Conservation (phyloP, 2,797 vertebrate species). For the Jordanella pulchra region DNA sequence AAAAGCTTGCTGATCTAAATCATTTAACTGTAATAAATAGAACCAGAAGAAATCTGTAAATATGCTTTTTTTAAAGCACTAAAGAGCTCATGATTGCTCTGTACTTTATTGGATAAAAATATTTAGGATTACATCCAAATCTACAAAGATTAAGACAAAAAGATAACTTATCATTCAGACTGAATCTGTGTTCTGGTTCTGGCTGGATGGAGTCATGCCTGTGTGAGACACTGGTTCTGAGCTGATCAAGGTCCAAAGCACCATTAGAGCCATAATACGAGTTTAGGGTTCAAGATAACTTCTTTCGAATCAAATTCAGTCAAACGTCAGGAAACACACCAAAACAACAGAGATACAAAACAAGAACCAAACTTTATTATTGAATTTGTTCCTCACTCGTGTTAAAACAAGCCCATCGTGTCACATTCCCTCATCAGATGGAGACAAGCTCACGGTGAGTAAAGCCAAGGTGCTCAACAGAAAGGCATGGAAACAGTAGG, state of each 20-base stretch:
- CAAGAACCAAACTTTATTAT: slow-evolving; percentile 83
- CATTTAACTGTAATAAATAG: neutral
- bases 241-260: slow-evolving; percentile 25
- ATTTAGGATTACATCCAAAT: neutral
- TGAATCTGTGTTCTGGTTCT: neutral
- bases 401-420: slow-evolving; percentile 65
- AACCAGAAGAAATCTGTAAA: neutral
- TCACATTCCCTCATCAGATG: slow-evolving; percentile 72
- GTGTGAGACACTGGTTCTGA: slow-evolving; percentile 19
- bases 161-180: neutral
- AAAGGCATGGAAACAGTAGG: slow-evolving; percentile 72
- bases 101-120: neutral
- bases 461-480: slow-evolving; percentile 66
- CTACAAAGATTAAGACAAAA: neutral
- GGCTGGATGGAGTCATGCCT: slow-evolving; percentile 22
- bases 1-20: neutral
- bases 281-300: neutral
- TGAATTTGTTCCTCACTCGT: slow-evolving; percentile 68
- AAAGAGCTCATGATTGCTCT: neutral
- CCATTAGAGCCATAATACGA: neutral
- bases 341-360: slow-evolving; percentile 70
- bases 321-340: slow-evolving; percentile 8
- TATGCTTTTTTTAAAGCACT: too few species aligned
- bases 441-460: slow-evolving; percentile 63
- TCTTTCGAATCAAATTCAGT: slow-evolving; percentile 4